Percentiles rank a stretch among this genome's conserved stretches.
Conservation (phyloP, 37 sponge, comb jelly and placozoan genomes). For the Cliona cf. orientalis region DNA sequence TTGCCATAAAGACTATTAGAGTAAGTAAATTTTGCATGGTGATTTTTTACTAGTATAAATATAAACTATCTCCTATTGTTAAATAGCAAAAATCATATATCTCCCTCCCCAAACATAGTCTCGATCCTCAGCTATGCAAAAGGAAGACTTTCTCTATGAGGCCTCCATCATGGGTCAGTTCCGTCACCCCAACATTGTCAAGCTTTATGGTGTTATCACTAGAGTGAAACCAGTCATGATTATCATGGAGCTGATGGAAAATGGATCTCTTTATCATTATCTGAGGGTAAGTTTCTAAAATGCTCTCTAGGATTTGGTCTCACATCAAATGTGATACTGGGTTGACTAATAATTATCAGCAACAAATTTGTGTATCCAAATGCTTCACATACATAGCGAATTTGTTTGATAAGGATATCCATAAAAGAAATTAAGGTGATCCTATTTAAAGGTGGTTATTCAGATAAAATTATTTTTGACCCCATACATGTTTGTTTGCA, state of each 20-base stretch:
- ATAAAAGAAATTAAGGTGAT: too few relatives aligned
- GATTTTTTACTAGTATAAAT: background rate
- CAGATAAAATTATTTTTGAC: too few relatives aligned
- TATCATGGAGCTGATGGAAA: constrained; percentile 91
- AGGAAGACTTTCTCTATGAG: constrained; percentile 84
- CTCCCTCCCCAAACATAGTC: too few relatives aligned
- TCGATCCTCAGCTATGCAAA: constrained; percentile 56
- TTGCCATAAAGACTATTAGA: constrained; percentile 87
- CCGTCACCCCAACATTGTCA: constrained; percentile 76
- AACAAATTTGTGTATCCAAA: too few relatives aligned
- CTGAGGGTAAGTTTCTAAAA: constrained; percentile 81
- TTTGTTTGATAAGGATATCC: too few relatives aligned
- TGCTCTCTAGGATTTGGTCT: too few relatives aligned
- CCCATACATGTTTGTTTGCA: too few relatives aligned
- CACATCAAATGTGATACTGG: too few relatives aligned
- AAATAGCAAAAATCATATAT: too few relatives aligned
- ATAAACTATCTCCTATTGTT: background rate
- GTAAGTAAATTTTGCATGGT: constrained; percentile 28
- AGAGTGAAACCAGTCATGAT: constrained; percentile 88
- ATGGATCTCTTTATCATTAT: constrained; percentile 89
- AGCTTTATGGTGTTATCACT: constrained; percentile 83
- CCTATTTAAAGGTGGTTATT: too few relatives aligned
- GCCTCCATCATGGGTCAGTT: constrained; percentile 96
- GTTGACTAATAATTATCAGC: too few relatives aligned
- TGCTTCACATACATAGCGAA: too few relatives aligned